A percentile compares a stretch with the other conserved stretches of the same genome.
These are phyloP conservation scores for Chiridota heheva DNA, from an alignment of 35 echinoderm and acorn worm genomes.

Conservation along the genomic window DNA sequence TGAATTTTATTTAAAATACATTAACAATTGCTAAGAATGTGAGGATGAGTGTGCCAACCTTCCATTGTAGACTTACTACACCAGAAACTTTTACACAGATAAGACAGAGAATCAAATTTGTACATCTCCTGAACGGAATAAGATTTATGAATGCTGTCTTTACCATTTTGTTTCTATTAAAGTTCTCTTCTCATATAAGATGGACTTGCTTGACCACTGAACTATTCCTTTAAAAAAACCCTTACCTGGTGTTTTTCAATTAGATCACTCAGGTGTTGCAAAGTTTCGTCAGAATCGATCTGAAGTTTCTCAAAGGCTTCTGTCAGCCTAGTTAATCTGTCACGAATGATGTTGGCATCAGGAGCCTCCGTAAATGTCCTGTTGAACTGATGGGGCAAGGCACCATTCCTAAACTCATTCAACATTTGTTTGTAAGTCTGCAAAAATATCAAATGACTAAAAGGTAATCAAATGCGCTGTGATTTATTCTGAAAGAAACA, in stretches of 20 bases:
- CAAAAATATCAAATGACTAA: not conserved
- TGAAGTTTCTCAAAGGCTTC: conserved; percentile 63
- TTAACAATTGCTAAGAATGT: too few species aligned
- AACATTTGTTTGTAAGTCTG: conserved; percentile 84
- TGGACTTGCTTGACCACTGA: too few species aligned
- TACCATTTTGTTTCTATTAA: too few species aligned
- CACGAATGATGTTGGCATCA: conserved; percentile 64
- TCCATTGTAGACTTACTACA: too few species aligned
- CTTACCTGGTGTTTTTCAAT: conserved; percentile 74
- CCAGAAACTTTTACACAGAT: too few species aligned
- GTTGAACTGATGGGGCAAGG: conserved; percentile 92
- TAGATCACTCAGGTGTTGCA: conserved; percentile 38
- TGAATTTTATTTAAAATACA: too few species aligned
- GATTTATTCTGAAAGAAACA: not conserved
- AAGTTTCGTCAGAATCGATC: conserved; percentile 59
- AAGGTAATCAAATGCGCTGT: not conserved
- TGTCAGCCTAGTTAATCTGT: conserved; percentile 64
- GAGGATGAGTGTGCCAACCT: too few species aligned
- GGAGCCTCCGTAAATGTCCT: conserved; percentile 86
- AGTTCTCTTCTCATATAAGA: too few species aligned
- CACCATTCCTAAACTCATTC: conserved; percentile 69
- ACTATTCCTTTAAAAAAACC: too few species aligned
- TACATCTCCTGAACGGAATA: too few species aligned
- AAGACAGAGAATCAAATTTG: too few species aligned
- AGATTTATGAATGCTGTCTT: too few species aligned